Evolutionary conservation across 92 coral and sea anemone species (phyloP).

Genomic region (Porites divaricata): DNA sequence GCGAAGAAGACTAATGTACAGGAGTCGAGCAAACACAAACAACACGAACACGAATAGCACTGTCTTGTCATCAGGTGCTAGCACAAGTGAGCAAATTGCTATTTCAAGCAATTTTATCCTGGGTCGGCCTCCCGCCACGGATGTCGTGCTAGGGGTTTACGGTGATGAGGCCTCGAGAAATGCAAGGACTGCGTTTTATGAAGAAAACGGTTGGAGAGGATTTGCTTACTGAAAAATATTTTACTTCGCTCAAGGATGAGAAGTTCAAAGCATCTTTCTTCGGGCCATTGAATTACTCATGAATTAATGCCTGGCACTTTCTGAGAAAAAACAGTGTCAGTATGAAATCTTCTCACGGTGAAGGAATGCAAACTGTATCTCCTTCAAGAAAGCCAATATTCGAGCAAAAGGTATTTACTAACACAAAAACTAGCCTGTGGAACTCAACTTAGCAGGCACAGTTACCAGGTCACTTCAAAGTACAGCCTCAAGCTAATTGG

Average conservation of each 20-base stretch:
- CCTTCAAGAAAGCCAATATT: no score
- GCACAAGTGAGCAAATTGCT: slow-evolving; percentile 12
- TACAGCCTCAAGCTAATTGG: no score
- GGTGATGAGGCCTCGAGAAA: slow-evolving; percentile 61
- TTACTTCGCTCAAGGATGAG: not conserved
- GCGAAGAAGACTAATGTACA: slow-evolving; percentile 12
- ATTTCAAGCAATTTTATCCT: slow-evolving; percentile 41
- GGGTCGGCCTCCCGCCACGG: slow-evolving; percentile 66
- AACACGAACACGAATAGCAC: slow-evolving; percentile 43
- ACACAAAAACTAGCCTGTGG: no score
- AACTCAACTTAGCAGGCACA: no score
- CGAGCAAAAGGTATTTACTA: no score
- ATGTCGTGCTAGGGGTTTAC: slow-evolving; percentile 63
- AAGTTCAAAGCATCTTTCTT: not conserved
- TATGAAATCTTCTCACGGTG: no score
- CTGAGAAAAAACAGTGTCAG: no score
- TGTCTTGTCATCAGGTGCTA: slow-evolving; percentile 28
- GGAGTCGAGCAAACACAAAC: slow-evolving; percentile 32
- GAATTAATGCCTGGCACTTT: no score
- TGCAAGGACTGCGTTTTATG: slow-evolving; percentile 60
- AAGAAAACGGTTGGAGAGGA: slow-evolving; percentile 67
- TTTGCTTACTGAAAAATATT: slow-evolving; percentile 46
- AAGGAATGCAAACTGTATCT: no score
- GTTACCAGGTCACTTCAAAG: no score
- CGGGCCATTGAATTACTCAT: no score